phyloP scores from a whole-genome alignment of 2,888 invertebrate genomes.

The Pteria penguin region DNA sequence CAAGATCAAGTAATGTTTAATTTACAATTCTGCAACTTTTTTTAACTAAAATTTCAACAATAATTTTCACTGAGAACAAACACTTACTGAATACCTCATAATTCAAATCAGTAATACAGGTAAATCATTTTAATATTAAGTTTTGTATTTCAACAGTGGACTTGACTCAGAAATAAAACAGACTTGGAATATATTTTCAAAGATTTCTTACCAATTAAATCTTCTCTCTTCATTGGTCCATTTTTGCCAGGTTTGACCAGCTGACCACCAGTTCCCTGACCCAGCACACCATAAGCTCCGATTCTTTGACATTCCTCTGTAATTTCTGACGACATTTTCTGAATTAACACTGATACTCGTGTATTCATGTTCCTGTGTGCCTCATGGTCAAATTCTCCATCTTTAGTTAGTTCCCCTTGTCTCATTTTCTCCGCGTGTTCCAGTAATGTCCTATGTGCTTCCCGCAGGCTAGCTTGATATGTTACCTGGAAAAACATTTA shows the following conservation, averaged over 20 bases:
- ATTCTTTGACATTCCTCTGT: constrained; percentile 69
- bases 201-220: constrained; percentile 71
- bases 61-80: too few relatives aligned
- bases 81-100: too few relatives aligned
- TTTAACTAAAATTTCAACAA: too few relatives aligned
- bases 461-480: constrained; percentile 70
- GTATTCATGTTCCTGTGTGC: constrained; percentile 63
- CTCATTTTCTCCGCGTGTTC: constrained; percentile 73
- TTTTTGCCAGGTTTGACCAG: constrained; percentile 63
- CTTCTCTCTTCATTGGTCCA: constrained; percentile 58
- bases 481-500: constrained; percentile 65
- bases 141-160: too few relatives aligned
- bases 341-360: constrained; percentile 65
- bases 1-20: background rate
- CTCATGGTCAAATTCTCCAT: constrained; percentile 67
- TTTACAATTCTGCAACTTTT: background rate
- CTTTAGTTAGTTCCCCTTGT: constrained; percentile 59
- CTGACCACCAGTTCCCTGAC: constrained; percentile 71
- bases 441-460: constrained; percentile 66
- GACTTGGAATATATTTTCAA: too few relatives aligned
- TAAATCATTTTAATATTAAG: too few relatives aligned
- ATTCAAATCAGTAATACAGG: too few relatives aligned
- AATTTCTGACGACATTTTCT: constrained; percentile 69
- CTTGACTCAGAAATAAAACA: too few relatives aligned
- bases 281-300: constrained; percentile 76